These are phyloP conservation scores for Saccostrea echinata DNA, from an alignment of 1,140 invertebrate genomes.

Conservation along the genomic window DNA sequence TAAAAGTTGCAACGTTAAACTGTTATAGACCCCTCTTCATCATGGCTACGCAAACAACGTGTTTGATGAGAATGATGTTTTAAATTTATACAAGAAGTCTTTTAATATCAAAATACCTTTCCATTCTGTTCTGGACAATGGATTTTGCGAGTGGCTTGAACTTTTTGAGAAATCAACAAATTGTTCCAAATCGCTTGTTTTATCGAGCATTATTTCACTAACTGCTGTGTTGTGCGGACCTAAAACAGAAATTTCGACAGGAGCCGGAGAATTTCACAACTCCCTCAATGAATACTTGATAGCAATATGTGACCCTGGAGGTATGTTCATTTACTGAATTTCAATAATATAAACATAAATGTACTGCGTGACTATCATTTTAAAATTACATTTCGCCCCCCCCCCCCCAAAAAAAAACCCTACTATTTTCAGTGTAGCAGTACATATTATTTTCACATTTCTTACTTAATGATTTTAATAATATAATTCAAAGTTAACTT, in stretches of 20 bases:
- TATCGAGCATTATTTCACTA: neutral
- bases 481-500: too few species aligned
- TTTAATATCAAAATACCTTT: neutral
- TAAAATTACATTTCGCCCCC: too few species aligned
- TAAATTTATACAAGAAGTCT: neutral
- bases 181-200: neutral
- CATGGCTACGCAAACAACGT: neutral
- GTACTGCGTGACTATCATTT: too few species aligned
- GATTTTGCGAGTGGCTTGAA: neutral
- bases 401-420: too few species aligned
- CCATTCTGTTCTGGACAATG: neutral
- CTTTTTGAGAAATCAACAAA: slow-evolving; percentile 4
- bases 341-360: too few species aligned
- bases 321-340: neutral
- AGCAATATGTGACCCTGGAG: neutral
- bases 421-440: too few species aligned
- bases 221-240: neutral
- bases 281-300: neutral
- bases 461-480: too few species aligned
- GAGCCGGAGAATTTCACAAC: neutral
- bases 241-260: neutral
- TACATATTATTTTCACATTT: too few species aligned
- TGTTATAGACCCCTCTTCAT: neutral
- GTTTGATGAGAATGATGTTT: neutral
- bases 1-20: neutral